phyloP scores from a whole-genome alignment of 2,797 vertebrate genomes.

The Peromyscus aztecus region DNA sequence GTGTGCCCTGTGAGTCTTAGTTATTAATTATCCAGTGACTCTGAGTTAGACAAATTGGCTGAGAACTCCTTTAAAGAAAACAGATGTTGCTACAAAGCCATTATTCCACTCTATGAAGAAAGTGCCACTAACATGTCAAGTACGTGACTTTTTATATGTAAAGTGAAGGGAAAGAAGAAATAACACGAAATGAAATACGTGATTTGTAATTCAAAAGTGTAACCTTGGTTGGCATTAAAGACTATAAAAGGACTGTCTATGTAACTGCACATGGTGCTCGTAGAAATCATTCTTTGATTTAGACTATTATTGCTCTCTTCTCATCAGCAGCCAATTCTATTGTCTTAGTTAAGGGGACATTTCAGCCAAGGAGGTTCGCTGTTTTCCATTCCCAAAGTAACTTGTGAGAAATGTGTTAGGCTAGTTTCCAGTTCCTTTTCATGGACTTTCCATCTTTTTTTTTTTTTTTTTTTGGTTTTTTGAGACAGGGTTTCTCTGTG shows the following conservation, averaged over 20 bases:
- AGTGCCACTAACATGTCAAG: conserved; percentile 52
- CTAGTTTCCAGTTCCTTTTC: not conserved
- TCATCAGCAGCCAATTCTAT: not conserved
- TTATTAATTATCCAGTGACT: conserved; percentile 64
- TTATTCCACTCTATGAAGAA: conserved; percentile 9
- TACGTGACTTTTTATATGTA: not conserved
- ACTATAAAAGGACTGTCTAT: conserved; percentile 39
- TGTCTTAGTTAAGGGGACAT: conserved; percentile 1
- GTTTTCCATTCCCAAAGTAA: conserved; percentile 42
- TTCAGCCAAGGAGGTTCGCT: conserved; percentile 32
- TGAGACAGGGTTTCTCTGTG: too few species aligned
- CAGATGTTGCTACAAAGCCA: conserved; percentile 65
- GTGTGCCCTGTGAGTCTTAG: not conserved
- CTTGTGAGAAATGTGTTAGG: conserved; percentile 26
- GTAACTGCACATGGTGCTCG: not conserved
- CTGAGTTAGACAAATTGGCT: conserved; percentile 47
- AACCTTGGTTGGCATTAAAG: conserved; percentile 58
- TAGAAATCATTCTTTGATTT: conserved; percentile 44
- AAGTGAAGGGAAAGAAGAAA: not conserved
- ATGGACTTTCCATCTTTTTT: not conserved
- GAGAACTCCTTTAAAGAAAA: conserved; percentile 65
- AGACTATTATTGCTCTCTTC: conserved; percentile 23
- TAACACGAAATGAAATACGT: conserved; percentile 8
- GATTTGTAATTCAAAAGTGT: conserved; percentile 64
- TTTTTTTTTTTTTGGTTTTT: too few species aligned